Conservation (phyloP, 2,113 vertebrate species). For the Blennius ocellaris region DNA sequence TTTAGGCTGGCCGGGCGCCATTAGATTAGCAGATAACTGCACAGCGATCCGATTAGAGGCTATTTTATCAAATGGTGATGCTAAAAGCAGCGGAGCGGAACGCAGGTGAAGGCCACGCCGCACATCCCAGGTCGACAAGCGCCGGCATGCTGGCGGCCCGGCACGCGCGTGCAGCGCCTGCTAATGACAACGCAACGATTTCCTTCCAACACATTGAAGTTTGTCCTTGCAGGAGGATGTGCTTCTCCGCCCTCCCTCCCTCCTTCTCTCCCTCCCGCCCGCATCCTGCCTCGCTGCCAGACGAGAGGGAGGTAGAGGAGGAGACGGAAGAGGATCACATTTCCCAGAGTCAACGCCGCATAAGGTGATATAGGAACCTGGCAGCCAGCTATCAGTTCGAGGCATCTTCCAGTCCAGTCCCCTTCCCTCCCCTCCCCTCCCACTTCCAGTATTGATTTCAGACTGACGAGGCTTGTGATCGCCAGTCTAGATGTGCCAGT, state of each 20-base stretch:
- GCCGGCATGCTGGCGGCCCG: neutral
- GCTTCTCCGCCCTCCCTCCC: constrained; percentile 43
- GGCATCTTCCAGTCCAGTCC: constrained; percentile 19
- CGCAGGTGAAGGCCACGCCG: constrained; percentile 47
- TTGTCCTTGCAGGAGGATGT: constrained; percentile 62
- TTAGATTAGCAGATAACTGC: constrained; percentile 60
- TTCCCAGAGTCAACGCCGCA: constrained; percentile 57
- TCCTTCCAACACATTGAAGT: constrained; percentile 23
- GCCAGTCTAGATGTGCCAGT: constrained; percentile 3
- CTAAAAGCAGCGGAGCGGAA: constrained; percentile 18
- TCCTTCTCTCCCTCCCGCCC: constrained; percentile 31
- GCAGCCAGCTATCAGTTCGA: constrained; percentile 52
- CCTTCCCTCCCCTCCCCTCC: constrained; percentile 19
- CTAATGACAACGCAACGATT: constrained; percentile 48
- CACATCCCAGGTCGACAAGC: constrained; percentile 3
- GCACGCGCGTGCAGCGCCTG: constrained; percentile 13
- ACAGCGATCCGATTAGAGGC: constrained; percentile 48
- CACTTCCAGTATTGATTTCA: constrained; percentile 59
- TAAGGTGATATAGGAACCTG: constrained; percentile 58
- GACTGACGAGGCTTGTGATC: constrained; percentile 40
- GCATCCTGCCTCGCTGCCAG: constrained; percentile 1
- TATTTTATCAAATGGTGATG: constrained; percentile 55
- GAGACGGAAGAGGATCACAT: constrained; percentile 49
- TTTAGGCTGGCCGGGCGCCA: constrained; percentile 31
- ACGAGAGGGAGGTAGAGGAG: constrained; percentile 4